Conservation (phyloP, 2,113 vertebrate species). For the Hyaena hyaena region DNA sequence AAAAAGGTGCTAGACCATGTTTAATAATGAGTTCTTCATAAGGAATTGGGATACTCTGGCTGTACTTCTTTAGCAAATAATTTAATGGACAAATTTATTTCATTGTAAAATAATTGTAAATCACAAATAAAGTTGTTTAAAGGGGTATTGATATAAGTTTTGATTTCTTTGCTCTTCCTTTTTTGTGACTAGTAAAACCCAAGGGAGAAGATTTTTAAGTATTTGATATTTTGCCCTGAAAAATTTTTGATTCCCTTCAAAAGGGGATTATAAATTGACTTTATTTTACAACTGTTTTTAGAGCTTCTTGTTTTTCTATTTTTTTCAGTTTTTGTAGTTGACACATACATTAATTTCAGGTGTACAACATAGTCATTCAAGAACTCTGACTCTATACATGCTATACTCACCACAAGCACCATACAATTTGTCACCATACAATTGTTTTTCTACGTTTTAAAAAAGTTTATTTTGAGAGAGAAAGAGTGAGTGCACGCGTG, state of each 20-base stretch:
- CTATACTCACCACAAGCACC: not conserved
- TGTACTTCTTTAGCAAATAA: constrained; percentile 38
- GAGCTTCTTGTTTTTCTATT: constrained; percentile 45
- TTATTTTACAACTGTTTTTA: constrained; percentile 50
- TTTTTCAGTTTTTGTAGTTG: not conserved
- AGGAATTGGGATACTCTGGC: constrained; percentile 24
- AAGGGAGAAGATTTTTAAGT: constrained; percentile 23
- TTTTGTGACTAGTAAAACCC: constrained; percentile 44
- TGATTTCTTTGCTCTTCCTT: constrained; percentile 39
- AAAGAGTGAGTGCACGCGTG: too few species aligned
- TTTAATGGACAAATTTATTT: constrained; percentile 55
- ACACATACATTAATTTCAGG: not conserved
- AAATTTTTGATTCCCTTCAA: constrained; percentile 18
- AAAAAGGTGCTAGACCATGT: constrained; percentile 17
- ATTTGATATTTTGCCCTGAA: constrained; percentile 44
- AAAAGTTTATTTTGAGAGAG: too few species aligned
- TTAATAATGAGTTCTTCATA: constrained; percentile 39
- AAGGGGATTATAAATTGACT: constrained; percentile 19
- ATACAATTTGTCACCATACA: not conserved
- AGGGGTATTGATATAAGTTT: not conserved
- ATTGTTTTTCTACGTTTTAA: not conserved
- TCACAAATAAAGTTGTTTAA: not conserved
- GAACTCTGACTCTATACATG: not conserved
- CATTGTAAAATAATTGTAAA: constrained; percentile 36
- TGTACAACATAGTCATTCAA: not conserved